Percentiles rank a stretch among this genome's conserved stretches.
Conservation (phyloP, 2,797 vertebrate species). For the Hyperoplus immaculatus region DNA sequence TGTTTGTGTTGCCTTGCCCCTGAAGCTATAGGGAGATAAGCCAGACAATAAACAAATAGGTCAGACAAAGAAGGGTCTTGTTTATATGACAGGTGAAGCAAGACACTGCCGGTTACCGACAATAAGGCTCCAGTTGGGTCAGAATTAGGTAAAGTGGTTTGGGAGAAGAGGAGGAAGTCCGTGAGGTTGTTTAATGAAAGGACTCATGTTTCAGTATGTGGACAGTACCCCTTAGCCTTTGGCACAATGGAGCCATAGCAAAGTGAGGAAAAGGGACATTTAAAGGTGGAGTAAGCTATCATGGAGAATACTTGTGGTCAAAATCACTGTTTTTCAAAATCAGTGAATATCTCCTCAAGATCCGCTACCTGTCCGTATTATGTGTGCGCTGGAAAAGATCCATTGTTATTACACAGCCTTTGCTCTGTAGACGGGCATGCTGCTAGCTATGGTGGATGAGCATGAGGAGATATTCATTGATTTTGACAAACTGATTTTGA, state of each 20-base stretch:
- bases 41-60: conserved; percentile 67
- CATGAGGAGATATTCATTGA: too few species aligned
- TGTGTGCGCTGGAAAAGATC: too few species aligned
- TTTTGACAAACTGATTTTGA: too few species aligned
- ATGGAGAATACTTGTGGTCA: too few species aligned
- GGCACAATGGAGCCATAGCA: conserved; percentile 14
- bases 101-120: conserved; percentile 32
- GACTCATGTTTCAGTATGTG: conserved; percentile 63
- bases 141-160: conserved; percentile 53
- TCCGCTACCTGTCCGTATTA: too few species aligned
- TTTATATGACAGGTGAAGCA: conserved; percentile 60
- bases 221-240: conserved; percentile 49
- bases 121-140: conserved; percentile 48
- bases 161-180: conserved; percentile 44
- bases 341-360: too few species aligned
- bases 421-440: too few species aligned
- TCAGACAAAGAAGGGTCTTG: conserved; percentile 67
- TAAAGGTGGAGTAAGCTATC: not conserved
- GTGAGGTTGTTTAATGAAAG: conserved; percentile 49
- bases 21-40: conserved; percentile 70
- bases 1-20: conserved; percentile 58
- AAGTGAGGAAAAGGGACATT: conserved; percentile 40
- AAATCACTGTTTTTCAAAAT: too few species aligned
- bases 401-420: too few species aligned
- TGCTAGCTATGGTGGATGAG: too few species aligned